Percentiles rank a stretch among this genome's conserved stretches.
These are phyloP conservation scores for western clawed frog (Xenopus tropicalis) DNA, from an alignment of 2,113 vertebrate species.

Conservation along the genomic window UCB_Xtro_10.0 CM004445.2:116556001-116556500, in stretches of 20 bases:
- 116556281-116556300: slow-evolving; percentile 41
- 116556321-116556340: slow-evolving; percentile 41
- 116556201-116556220: slow-evolving; percentile 17
- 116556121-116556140: no score
- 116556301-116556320: slow-evolving; percentile 35
- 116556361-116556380: slow-evolving; percentile 2
- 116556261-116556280: slow-evolving; percentile 31
- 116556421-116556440: background rate
- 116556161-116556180: slow-evolving; percentile 18
- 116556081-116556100: no score
- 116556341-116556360: slow-evolving; percentile 23
- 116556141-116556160: background rate
- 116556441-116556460: background rate
- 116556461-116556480: background rate
- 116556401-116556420: background rate
- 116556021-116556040: no score
- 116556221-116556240: slow-evolving; percentile 41
- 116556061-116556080: no score
- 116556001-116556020: no score
- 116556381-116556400: background rate
- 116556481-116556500: background rate
- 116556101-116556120: no score
- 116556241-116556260: slow-evolving; percentile 27
- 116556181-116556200: slow-evolving; percentile 20
- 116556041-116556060: no score